Percentiles rank a stretch among this genome's conserved stretches.
phyloP scores from a whole-genome alignment of 1,140 invertebrate genomes.

The Meteorus sp. region DNA sequence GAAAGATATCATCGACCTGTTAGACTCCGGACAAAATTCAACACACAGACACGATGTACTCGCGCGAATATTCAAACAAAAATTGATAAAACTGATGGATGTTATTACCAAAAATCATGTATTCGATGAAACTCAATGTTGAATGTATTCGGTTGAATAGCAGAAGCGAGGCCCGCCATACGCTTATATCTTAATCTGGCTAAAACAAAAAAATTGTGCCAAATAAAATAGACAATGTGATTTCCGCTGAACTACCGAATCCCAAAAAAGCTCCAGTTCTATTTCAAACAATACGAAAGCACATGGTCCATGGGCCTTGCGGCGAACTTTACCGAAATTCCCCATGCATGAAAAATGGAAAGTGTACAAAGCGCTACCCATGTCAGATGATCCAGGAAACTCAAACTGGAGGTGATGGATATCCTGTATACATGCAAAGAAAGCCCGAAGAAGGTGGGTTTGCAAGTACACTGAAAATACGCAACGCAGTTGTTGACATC shows the following conservation, averaged over 20 bases:
- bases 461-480: constrained; percentile 22
- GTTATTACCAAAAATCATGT: constrained; percentile 36
- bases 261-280: constrained; percentile 45
- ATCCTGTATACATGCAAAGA: constrained; percentile 45
- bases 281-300: constrained; percentile 48
- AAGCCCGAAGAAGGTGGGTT: constrained; percentile 22
- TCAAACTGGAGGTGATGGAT: constrained; percentile 42
- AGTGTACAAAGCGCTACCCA: constrained; percentile 55
- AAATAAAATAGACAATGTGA: constrained; percentile 40
- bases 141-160: constrained; percentile 60
- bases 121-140: constrained; percentile 45
- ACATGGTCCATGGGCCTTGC: constrained; percentile 64
- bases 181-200: constrained; percentile 54
- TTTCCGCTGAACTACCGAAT: constrained; percentile 62
- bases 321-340: constrained; percentile 52
- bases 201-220: constrained; percentile 38
- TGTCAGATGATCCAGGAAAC: constrained; percentile 43
- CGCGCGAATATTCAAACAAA: constrained; percentile 48
- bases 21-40: constrained; percentile 24
- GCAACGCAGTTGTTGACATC: constrained; percentile 27
- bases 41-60: constrained; percentile 52
- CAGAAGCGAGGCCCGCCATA: constrained; percentile 52
- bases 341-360: constrained; percentile 57
- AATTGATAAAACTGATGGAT: constrained; percentile 41
- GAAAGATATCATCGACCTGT: constrained; percentile 36